phyloP scores from a whole-genome alignment of 2,888 invertebrate genomes.

The Drosophila borealis region DNA sequence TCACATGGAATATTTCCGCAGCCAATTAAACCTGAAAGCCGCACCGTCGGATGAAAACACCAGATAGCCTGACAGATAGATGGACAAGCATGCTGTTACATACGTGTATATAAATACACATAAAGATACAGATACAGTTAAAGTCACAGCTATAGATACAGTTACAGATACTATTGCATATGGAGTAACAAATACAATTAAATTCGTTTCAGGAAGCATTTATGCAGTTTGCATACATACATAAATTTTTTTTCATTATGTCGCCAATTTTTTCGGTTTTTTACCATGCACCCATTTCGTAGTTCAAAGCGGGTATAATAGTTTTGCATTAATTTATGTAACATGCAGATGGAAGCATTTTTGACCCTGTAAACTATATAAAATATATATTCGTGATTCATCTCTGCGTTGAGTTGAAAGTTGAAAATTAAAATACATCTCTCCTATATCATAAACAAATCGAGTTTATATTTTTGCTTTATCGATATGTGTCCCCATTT shows the following conservation, averaged over 20 bases:
- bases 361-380: no score
- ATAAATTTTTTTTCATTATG: slow-evolving; percentile 21
- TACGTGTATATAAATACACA: slow-evolving; percentile 12
- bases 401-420: no score
- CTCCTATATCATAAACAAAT: no score
- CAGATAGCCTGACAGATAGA: slow-evolving; percentile 58
- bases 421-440: no score
- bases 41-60: slow-evolving; percentile 55
- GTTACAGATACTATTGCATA: slow-evolving; percentile 33
- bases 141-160: slow-evolving; percentile 31
- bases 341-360: no score
- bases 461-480: no score
- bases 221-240: slow-evolving; percentile 61
- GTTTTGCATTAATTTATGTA: no score
- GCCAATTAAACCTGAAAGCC: slow-evolving; percentile 79
- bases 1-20: slow-evolving; percentile 80
- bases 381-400: no score
- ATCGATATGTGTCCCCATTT: no score
- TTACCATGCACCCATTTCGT: neutral
- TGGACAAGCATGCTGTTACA: slow-evolving; percentile 53
- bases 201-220: slow-evolving; percentile 78
- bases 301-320: neutral
- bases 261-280: slow-evolving; percentile 18
- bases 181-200: slow-evolving; percentile 64
- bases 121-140: slow-evolving; percentile 15